These are phyloP conservation scores for Cygnus olor DNA, from an alignment of 2,797 vertebrate species.

Conservation along the genomic window DNA sequence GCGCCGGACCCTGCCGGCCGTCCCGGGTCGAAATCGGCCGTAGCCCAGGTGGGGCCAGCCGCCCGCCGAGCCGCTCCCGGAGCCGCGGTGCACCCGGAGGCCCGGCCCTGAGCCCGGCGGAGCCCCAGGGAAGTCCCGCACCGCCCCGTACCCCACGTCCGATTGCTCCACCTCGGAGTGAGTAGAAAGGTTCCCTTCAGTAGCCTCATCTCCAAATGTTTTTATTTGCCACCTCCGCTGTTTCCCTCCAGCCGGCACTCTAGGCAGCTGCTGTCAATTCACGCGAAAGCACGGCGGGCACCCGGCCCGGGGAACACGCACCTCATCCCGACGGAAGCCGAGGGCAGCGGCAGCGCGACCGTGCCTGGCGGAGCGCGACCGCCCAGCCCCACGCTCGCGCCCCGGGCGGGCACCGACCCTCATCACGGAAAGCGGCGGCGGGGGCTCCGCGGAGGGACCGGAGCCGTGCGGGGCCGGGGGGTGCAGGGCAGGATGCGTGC, in stretches of 20 bases:
- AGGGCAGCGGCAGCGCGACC: too few species aligned
- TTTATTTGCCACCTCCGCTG: neutral
- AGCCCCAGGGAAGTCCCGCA: neutral
- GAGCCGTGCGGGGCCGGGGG: neutral
- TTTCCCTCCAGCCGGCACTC: neutral
- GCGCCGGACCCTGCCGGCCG: neutral
- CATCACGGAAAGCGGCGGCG: neutral
- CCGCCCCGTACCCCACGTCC: neutral
- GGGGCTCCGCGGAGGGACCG: neutral
- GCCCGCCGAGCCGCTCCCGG: neutral
- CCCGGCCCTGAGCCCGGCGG: neutral
- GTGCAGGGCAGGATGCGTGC: neutral
- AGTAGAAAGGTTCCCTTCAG: neutral
- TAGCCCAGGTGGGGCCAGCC: neutral
- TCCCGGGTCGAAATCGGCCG: too few species aligned
- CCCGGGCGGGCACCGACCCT: neutral
- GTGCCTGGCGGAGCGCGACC: neutral
- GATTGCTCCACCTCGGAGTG: neutral
- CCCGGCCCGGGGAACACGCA: too few species aligned
- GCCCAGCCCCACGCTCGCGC: too few species aligned
- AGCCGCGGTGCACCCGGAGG: neutral
- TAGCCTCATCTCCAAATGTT: neutral
- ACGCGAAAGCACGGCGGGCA: neutral
- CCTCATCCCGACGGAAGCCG: neutral
- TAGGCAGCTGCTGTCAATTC: neutral